These are phyloP conservation scores for Morpho helenor DNA, from an alignment of 2,888 invertebrate species.

Conservation along the genomic window DNA sequence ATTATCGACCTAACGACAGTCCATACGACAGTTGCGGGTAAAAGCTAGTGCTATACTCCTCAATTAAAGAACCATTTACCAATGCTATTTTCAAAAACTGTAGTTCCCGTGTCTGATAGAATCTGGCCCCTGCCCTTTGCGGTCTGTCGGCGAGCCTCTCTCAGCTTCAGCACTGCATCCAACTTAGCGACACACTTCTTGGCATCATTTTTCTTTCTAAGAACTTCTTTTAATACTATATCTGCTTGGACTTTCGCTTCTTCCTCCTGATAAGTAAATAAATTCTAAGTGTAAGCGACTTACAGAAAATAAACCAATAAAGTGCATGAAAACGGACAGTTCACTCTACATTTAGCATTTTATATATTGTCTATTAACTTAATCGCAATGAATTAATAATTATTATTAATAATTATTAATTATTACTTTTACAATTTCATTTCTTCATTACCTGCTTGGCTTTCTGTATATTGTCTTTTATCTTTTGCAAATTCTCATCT, in stretches of 20 bases:
- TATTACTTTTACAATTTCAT: too few relatives aligned
- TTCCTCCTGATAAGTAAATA: conserved; percentile 72
- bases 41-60: too few relatives aligned
- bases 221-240: conserved; percentile 83
- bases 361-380: too few relatives aligned
- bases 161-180: conserved; percentile 81
- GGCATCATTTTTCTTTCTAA: conserved; percentile 84
- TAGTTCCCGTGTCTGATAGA: conserved; percentile 71
- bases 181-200: conserved; percentile 82
- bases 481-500: conserved; percentile 83
- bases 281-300: not conserved
- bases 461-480: conserved; percentile 81
- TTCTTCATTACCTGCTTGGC: conserved; percentile 71
- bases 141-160: conserved; percentile 81
- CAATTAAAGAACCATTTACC: conserved; percentile 52
- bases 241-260: conserved; percentile 84
- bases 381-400: too few relatives aligned
- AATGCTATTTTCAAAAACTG: conserved; percentile 78
- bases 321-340: too few relatives aligned
- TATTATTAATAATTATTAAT: too few relatives aligned
- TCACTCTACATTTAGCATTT: too few relatives aligned
- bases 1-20: too few relatives aligned
- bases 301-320: too few relatives aligned
- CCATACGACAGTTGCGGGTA: too few relatives aligned
- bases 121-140: conserved; percentile 81